A percentile compares a stretch with the other conserved stretches of the same genome.
These are phyloP conservation scores for Pectinophora gossypiella DNA, from an alignment of 1,140 invertebrate species.

Conservation along the genomic window DNA sequence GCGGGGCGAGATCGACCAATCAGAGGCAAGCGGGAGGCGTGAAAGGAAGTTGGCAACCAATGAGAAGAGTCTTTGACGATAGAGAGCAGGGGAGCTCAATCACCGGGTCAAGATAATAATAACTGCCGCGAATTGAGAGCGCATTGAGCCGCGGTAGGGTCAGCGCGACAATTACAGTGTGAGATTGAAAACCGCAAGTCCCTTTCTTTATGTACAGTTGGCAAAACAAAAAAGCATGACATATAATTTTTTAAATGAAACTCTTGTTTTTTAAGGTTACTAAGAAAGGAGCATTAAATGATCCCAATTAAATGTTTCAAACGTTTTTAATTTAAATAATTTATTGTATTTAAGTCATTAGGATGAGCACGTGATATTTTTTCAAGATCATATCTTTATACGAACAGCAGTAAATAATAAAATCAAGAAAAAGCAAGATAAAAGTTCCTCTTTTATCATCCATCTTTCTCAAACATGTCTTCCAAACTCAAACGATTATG, in stretches of 20 bases:
- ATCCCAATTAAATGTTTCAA: no score
- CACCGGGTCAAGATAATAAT: conserved; percentile 71
- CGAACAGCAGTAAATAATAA: no score
- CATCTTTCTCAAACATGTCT: conserved; percentile 55
- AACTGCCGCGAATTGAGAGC: conserved; percentile 69
- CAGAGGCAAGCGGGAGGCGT: conserved; percentile 44
- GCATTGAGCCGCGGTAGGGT: conserved; percentile 69
- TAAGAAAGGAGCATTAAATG: no score
- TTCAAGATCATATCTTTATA: no score
- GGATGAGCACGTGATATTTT: no score
- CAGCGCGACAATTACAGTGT: conserved; percentile 59
- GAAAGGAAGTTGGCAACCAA: conserved; percentile 49
- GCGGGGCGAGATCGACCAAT: conserved; percentile 56
- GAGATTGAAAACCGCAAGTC: conserved; percentile 50
- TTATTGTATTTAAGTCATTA: no score
- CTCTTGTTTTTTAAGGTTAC: no score
- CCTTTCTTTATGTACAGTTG: conserved; percentile 33
- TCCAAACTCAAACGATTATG: conserved; percentile 65
- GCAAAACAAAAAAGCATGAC: conserved; percentile 17
- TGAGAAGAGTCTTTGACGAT: conserved; percentile 34
- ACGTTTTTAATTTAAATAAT: no score
- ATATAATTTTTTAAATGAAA: no score
- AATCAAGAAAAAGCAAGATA: no score
- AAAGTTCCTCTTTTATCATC: conserved; percentile 35
- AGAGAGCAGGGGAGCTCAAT: conserved; percentile 64